Percentiles rank a stretch among this genome's conserved stretches.
These are phyloP conservation scores for Emydocephalus ijimae DNA, from an alignment of 2,113 vertebrate species.

Conservation along the genomic window DNA sequence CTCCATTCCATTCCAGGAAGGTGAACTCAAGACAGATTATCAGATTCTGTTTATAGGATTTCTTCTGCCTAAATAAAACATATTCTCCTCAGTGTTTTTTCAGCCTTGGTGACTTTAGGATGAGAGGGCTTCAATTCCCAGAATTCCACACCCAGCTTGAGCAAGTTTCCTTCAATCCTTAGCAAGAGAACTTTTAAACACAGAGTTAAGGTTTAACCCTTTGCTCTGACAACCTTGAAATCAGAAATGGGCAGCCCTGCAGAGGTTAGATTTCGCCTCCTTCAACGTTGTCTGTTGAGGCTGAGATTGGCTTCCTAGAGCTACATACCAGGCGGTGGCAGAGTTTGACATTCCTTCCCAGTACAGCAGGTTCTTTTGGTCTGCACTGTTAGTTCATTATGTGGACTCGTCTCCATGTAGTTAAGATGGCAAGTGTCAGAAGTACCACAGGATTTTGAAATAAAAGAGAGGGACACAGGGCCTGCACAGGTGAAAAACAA, in stretches of 20 bases:
- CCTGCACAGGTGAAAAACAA: neutral
- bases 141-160: neutral
- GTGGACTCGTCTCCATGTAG: neutral
- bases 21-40: neutral
- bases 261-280: neutral
- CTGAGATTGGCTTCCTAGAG: neutral
- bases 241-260: neutral
- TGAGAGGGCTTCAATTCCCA: neutral
- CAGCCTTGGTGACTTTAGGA: neutral
- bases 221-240: neutral
- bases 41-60: neutral
- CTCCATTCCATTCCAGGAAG: neutral
- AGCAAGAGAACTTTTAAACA: neutral
- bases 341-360: neutral
- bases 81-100: neutral
- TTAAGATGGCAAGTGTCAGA: neutral
- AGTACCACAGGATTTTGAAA: neutral
- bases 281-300: neutral
- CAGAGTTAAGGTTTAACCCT: neutral
- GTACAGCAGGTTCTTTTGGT: neutral
- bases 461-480: neutral
- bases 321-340: neutral
- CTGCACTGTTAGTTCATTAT: neutral
- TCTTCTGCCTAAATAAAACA: neutral
- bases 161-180: neutral